Base-by-base conservation (phyloP, 2,113 vertebrate genomes). In the Etheostoma cragini region DNA sequence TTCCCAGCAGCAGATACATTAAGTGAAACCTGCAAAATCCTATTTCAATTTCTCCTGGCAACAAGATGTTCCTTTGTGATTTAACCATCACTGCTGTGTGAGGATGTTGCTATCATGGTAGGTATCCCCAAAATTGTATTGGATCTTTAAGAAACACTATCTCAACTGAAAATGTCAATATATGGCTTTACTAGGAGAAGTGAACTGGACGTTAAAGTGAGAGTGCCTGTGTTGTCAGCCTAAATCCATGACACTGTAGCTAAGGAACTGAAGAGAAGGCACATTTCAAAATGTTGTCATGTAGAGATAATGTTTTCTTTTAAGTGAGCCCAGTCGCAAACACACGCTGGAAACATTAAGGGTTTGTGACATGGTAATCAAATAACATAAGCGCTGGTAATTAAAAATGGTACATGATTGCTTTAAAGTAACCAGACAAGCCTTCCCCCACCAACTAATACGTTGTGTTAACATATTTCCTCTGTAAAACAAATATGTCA, bases 281-380 rank as follows among this genome's bases (percentile, higher is more conserved):
- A n/a, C 7, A 12, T 26, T 60, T 52, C n/a, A 33, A 30, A 71
- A 62, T 11, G 26, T 11, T 76, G 78, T 73, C 70, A 61, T 63
- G 61, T 87, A 62, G 82, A 54, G 72, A 89, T 46, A 53, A 64
- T 56, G n/a, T 45, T 87, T 85, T 13, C 22, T 72, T 64, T 53
- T 85, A 85, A 87, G 77, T 66, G 75, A 83, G 68, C 46, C 61
- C 69, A 88, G 83, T 35, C 66, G 38, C 26, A 58, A 38, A 73
- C 53, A 84, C 85, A 88, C 84, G 72, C 76, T 87, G 80, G 61
- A 88, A 76, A 86, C 74, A 85, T 90, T 81, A 90, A 65, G 76
- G 46, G 45, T 80, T 64, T 85, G 84, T 82, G 86, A 80, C 3
- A n/a, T 33, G 13, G 74, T 83, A 75, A 86, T 79, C 76, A 74